A percentile compares a stretch with the other conserved stretches of the same genome.
Evolutionary conservation across 2,888 invertebrate genomes (phyloP).

Genomic region (Ectropis crepuscularia): DNA sequence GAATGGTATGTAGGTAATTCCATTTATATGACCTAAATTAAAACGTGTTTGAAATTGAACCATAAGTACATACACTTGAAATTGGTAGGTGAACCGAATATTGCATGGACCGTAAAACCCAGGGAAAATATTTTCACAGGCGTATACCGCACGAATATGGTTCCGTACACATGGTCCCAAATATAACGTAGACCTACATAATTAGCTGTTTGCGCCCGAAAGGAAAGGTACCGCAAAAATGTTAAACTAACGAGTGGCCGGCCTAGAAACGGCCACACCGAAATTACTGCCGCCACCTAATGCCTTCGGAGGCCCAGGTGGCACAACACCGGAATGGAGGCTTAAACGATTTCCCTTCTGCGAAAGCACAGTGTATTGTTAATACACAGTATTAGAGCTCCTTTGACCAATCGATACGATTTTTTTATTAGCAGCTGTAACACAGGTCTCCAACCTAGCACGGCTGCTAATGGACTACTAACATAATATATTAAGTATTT

Average conservation of each 20-base stretch:
- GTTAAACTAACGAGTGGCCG: slow-evolving; percentile 30
- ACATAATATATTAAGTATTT: no score
- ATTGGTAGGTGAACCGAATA: neutral
- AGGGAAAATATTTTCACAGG: slow-evolving; percentile 8
- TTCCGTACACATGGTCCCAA: slow-evolving; percentile 19
- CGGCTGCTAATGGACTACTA: no score
- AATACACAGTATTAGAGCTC: slow-evolving; percentile 18
- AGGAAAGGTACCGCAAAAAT: slow-evolving; percentile 36
- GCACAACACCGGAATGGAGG: slow-evolving; percentile 61
- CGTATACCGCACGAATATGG: neutral
- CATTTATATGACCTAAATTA: no score
- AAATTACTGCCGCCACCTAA: slow-evolving; percentile 59
- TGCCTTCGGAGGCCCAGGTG: slow-evolving; percentile 66
- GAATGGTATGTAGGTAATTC: no score
- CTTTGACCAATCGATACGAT: neutral
- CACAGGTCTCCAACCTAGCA: no score
- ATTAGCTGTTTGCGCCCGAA: slow-evolving; percentile 23
- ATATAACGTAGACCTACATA: slow-evolving; percentile 27
- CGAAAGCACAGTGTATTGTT: slow-evolving; percentile 25
- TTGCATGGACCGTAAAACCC: neutral
- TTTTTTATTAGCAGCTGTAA: no score
- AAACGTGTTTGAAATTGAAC: no score
- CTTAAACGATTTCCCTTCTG: slow-evolving; percentile 70
- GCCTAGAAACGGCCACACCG: slow-evolving; percentile 44
- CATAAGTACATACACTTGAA: no score